phyloP scores from a whole-genome alignment of 2,888 invertebrate genomes.

The Clitarchus hookeri region DNA sequence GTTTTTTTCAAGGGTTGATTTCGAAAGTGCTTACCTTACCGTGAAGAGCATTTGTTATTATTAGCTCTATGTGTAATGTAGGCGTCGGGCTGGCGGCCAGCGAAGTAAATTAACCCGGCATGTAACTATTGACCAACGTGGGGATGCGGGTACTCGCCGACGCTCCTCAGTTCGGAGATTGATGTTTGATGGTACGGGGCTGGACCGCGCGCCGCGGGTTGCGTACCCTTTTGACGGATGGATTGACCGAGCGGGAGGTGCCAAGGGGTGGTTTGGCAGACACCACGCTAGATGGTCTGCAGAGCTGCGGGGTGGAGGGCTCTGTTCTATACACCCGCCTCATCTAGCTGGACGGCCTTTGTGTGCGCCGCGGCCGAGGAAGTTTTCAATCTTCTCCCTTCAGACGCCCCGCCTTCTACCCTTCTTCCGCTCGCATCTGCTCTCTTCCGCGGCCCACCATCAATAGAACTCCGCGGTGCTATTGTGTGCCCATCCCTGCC shows the following conservation, averaged over 20 bases:
- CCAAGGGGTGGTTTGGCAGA: not conserved
- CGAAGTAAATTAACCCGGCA: too few species aligned
- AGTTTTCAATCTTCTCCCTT: slow-evolving; percentile 14
- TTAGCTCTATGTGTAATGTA: too few species aligned
- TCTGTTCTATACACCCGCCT: not conserved
- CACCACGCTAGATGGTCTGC: not conserved
- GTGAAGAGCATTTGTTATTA: too few species aligned
- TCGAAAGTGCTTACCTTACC: too few species aligned
- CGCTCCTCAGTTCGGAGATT: not conserved
- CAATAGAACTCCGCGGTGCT: not conserved
- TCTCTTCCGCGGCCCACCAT: not conserved
- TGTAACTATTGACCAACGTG: not conserved
- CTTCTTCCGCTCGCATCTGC: not conserved
- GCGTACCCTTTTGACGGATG: not conserved
- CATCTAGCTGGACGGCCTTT: slow-evolving; percentile 14
- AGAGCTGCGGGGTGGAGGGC: not conserved
- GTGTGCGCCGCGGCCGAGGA: not conserved
- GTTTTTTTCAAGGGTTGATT: too few species aligned
- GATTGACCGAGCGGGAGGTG: not conserved
- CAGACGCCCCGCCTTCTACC: not conserved
- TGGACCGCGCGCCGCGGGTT: not conserved
- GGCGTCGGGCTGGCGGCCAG: too few species aligned
- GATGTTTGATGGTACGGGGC: not conserved
- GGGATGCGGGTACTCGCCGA: not conserved
- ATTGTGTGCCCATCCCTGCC: too few species aligned